Base-by-base conservation (phyloP, 2,113 vertebrate genomes). In the Gadus macrocephalus region DNA sequence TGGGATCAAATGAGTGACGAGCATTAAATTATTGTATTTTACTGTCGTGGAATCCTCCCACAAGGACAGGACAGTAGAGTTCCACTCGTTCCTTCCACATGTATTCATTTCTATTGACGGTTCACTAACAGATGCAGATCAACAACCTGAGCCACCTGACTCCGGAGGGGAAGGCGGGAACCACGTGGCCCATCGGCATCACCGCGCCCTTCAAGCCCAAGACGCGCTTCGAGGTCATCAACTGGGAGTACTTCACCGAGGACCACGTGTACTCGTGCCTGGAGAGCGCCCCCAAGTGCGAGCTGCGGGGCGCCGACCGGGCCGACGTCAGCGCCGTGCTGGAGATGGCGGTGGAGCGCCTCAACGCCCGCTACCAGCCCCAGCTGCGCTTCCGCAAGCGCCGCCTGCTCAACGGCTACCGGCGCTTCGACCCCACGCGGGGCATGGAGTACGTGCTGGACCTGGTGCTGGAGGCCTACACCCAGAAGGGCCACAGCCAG, bases 221-320 rank as follows among this genome's bases (percentile, higher is more conserved):
- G 72, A 96, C 96, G 0, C 95, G 96, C 31, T 98, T 98, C n/a
- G 96, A 98, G 86, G 94, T 98, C 0, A 92, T 99, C 73, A 93
- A 92, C 89, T 99, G 96, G 97, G 96, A 98, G 73, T 98, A 98
- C 87, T 99, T 99, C 83, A 99, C 96, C 0, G 97, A 98, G 71
- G 95, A 95, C 85, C 94, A 98, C 31, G 91, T 95, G 17, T 98
- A 95, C 90, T 93, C 95, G 6, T 99, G 96, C 31, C 76, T 88
- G 0, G 94, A 97, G 0, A 92, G 95, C 62, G 89, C 95, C 1
- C 96, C 97, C 1, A 99, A 98, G 86, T 98, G 96, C 5, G 94
- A 95, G 22, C 92, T 98, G 66, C 91, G 89, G 4, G 97, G 96
- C 1, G 94, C 92, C 0, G 93, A 93, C 89, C 91, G 92, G 0